phyloP scores from a whole-genome alignment of 2,113 vertebrate genomes.

The Panthera leo region DNA sequence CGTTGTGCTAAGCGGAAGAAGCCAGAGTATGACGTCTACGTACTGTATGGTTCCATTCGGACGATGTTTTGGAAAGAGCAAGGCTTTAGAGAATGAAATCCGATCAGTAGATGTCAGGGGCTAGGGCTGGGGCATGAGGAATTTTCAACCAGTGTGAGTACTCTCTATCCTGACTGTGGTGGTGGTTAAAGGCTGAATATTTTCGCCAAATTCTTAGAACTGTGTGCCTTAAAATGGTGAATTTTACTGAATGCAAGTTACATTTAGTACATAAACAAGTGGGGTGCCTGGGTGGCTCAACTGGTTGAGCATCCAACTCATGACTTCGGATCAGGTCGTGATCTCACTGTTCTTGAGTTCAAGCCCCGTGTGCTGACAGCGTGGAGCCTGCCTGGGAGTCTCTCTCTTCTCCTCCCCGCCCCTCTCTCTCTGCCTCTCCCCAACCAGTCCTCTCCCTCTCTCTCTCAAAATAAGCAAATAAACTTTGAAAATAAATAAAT shows the following conservation, averaged over 20 bases:
- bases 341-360: no score
- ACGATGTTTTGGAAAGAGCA: background rate
- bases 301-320: no score
- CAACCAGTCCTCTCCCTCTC: no score
- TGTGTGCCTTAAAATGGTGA: background rate
- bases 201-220: background rate
- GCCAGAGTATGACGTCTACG: background rate
- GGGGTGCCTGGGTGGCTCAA: no score
- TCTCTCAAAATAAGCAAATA: no score
- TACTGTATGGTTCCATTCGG: accelerated
- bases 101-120: background rate
- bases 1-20: background rate
- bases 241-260: background rate
- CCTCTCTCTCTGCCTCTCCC: no score
- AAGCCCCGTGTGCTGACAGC: no score
- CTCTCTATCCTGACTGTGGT: background rate
- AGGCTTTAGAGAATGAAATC: background rate
- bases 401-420: no score
- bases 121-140: background rate
- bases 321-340: no score
- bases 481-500: no score
- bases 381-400: no score
- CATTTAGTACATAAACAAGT: background rate
- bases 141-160: accelerated
- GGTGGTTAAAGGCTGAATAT: background rate